Evolutionary conservation across 2,113 vertebrate species (phyloP).

Genomic region (Carassius auratus): DNA sequence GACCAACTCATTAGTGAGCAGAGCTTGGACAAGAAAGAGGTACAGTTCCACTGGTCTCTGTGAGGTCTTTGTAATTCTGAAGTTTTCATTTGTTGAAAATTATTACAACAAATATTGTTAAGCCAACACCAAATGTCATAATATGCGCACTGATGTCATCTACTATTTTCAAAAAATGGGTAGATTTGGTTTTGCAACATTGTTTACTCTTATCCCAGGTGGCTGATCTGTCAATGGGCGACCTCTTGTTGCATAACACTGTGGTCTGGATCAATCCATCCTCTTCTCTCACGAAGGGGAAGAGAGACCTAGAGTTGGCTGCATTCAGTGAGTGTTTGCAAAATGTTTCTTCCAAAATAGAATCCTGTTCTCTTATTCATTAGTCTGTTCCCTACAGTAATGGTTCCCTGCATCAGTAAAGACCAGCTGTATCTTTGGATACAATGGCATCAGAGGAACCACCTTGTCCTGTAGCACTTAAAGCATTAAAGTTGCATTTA

Average conservation of each 20-base stretch:
- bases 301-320: slow-evolving; percentile 92
- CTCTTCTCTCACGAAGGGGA: slow-evolving; percentile 85
- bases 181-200: too few relatives aligned
- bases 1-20: slow-evolving; percentile 96
- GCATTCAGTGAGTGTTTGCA: slow-evolving; percentile 81
- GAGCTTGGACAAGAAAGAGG: slow-evolving; percentile 90
- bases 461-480: slow-evolving; percentile 34
- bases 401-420: slow-evolving; percentile 17
- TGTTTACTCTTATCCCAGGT: slow-evolving; percentile 75
- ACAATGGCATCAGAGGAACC: slow-evolving; percentile 7
- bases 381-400: not conserved
- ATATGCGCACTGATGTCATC: not conserved
- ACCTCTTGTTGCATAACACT: slow-evolving; percentile 87
- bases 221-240: slow-evolving; percentile 96
- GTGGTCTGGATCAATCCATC: slow-evolving; percentile 94
- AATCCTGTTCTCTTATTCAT: slow-evolving; percentile 46
- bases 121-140: not conserved
- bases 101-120: not conserved
- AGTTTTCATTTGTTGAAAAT: not conserved
- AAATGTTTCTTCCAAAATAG: slow-evolving; percentile 26
- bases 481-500: slow-evolving; percentile 59
- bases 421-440: slow-evolving; percentile 6
- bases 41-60: slow-evolving; percentile 55
- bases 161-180: not conserved
- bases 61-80: not conserved